phyloP scores from a whole-genome alignment of 2,888 invertebrate genomes.

The Mongoloraphidia duomilia region DNA sequence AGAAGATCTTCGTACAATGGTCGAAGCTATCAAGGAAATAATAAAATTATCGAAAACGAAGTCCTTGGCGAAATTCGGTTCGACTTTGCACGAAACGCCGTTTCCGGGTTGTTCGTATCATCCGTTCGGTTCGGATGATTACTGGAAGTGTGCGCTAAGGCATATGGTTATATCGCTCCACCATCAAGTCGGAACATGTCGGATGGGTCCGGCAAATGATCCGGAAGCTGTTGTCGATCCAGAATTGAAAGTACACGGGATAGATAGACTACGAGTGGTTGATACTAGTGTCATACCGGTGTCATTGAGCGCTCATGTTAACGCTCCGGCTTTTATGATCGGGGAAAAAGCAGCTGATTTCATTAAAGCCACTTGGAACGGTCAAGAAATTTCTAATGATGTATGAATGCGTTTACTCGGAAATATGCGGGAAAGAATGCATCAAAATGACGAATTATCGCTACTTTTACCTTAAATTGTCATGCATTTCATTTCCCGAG shows the following conservation, averaged over 20 bases:
- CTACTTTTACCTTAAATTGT: too few species aligned
- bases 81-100: conserved; percentile 36
- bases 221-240: conserved; percentile 45
- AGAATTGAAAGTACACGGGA: conserved; percentile 43
- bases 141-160: conserved; percentile 52
- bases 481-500: too few species aligned
- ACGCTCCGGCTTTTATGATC: conserved; percentile 54
- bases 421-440: too few species aligned
- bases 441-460: too few species aligned
- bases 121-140: conserved; percentile 41
- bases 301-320: conserved; percentile 49
- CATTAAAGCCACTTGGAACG: conserved; percentile 37
- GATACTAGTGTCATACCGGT: conserved; percentile 56
- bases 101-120: conserved; percentile 39
- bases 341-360: conserved; percentile 57
- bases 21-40: conserved; percentile 38
- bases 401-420: too few species aligned
- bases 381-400: too few species aligned
- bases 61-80: conserved; percentile 41
- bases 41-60: conserved; percentile 31
- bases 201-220: conserved; percentile 47
- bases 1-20: conserved; percentile 29
- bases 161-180: conserved; percentile 46
- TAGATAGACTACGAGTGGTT: conserved; percentile 45
- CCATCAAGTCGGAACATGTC: conserved; percentile 54